Conservation (phyloP, 2,113 vertebrate species). For the Empidonax alnorum region DNA sequence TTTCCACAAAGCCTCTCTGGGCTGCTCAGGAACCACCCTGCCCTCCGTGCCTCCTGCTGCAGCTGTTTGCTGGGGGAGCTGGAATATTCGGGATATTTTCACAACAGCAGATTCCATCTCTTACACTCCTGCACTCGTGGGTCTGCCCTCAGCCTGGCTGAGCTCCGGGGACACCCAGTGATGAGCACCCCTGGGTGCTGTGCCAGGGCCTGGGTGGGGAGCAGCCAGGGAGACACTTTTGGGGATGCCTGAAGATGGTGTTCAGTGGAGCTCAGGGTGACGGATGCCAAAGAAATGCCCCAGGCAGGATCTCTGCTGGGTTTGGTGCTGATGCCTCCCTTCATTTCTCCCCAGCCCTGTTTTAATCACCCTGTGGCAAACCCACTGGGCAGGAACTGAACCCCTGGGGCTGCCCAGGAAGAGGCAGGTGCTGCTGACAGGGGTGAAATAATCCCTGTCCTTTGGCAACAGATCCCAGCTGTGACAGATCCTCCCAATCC, state of each 20-base stretch:
- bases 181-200: background rate
- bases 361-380: background rate
- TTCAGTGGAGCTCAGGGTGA: background rate
- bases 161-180: background rate
- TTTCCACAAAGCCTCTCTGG: background rate
- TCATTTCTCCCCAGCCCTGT: background rate
- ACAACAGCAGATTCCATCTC: background rate
- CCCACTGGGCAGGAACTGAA: background rate
- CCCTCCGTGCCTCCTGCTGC: background rate
- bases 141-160: background rate
- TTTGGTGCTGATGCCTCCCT: background rate
- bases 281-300: background rate
- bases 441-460: background rate
- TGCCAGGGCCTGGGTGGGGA: constrained; percentile 2
- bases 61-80: background rate
- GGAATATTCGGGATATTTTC: background rate
- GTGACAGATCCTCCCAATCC: background rate
- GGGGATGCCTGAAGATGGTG: background rate
- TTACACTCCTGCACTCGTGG: background rate
- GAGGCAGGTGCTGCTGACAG: background rate
- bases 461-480: background rate
- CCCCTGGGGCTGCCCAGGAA: background rate
- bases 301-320: background rate
- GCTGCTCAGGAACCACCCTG: background rate
- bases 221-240: background rate